A percentile compares a stretch with the other conserved stretches of the same genome.
These are phyloP conservation scores for Callospermophilus lateralis DNA, from an alignment of 2,113 vertebrate genomes.

Conservation along the genomic window DNA sequence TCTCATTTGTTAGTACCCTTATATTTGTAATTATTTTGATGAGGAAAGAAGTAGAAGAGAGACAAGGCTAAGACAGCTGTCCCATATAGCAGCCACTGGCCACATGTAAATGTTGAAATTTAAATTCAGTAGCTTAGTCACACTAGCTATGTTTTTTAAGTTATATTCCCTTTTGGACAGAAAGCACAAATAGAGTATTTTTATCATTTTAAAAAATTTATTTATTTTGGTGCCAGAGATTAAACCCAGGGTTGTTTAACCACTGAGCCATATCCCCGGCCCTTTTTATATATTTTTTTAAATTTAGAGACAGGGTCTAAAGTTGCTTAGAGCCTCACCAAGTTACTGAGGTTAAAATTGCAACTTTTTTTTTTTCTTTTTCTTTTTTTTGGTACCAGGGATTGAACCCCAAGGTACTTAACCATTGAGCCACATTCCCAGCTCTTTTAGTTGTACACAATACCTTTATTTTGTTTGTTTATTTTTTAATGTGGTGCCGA, in stretches of 20 bases:
- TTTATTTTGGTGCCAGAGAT: too few species aligned
- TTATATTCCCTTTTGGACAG: background rate
- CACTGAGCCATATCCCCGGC: too few species aligned
- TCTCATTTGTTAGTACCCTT: conserved; percentile 28
- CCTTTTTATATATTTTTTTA: too few species aligned
- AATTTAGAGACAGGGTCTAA: too few species aligned
- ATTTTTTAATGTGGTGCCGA: too few species aligned
- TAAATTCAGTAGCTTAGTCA: background rate
- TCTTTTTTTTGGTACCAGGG: too few species aligned
- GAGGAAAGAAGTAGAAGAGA: background rate
- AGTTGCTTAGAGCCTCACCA: too few species aligned
- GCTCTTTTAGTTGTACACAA: too few species aligned
- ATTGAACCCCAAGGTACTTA: too few species aligned
- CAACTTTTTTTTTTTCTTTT: background rate
- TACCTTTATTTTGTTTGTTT: too few species aligned
- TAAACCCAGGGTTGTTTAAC: too few species aligned
- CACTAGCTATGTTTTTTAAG: background rate
- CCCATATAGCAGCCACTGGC: background rate
- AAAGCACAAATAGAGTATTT: background rate
- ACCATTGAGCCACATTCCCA: too few species aligned
- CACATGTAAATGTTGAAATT: background rate
- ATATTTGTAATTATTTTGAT: background rate
- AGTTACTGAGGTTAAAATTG: background rate
- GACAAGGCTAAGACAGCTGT: background rate
- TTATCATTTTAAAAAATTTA: background rate